These are phyloP conservation scores for Ctena decussata DNA, from an alignment of 2,888 invertebrate species.

Conservation along the genomic window DNA sequence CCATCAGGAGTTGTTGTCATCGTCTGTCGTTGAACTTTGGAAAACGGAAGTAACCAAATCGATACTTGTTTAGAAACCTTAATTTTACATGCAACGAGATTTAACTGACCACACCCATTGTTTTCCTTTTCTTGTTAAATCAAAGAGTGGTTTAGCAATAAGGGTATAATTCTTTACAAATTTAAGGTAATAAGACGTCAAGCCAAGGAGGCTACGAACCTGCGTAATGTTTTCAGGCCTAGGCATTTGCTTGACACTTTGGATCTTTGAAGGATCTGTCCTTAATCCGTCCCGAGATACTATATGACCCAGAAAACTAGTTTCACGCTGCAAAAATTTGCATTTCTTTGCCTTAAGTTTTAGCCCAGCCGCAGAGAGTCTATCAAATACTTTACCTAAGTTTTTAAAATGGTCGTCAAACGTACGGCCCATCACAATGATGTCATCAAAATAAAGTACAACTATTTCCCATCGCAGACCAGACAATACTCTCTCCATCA, in stretches of 20 bases:
- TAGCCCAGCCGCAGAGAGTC: background rate
- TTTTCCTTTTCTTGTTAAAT: constrained; percentile 13
- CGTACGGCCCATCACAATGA: background rate
- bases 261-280: constrained; percentile 1
- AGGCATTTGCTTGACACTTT: background rate
- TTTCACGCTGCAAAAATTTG: background rate
- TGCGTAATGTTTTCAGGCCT: background rate
- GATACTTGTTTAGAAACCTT: too few relatives aligned
- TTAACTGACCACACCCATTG: too few relatives aligned
- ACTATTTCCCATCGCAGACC: background rate
- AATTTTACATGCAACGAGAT: too few relatives aligned
- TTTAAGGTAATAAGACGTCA: constrained; percentile 18
- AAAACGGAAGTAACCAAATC: too few relatives aligned
- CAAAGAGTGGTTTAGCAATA: constrained; percentile 15
- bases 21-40: too few relatives aligned
- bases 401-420: background rate
- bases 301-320: constrained; percentile 10
- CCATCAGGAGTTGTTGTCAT: too few relatives aligned
- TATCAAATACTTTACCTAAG: background rate
- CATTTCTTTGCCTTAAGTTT: background rate
- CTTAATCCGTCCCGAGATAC: background rate
- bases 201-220: background rate
- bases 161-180: constrained; percentile 28
- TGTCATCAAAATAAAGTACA: background rate
- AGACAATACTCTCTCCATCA: background rate